Percentiles rank a stretch among this genome's conserved stretches.
These are phyloP conservation scores for Nothobranchius kuhntae DNA, from an alignment of 2,113 vertebrate species.

Conservation along the genomic window DNA sequence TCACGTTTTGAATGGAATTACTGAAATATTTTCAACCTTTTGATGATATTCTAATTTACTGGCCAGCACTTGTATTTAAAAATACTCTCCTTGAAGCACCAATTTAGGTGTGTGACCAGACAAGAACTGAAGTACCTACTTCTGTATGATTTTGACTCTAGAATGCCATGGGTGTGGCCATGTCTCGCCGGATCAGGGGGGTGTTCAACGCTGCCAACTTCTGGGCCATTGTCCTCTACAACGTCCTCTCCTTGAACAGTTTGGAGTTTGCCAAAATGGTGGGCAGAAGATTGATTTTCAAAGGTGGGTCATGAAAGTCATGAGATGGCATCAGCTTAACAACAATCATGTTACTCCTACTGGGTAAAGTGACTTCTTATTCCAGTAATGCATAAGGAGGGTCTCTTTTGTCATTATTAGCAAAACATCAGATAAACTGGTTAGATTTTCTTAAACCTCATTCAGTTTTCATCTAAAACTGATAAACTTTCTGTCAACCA, in stretches of 20 bases:
- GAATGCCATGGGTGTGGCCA: constrained; percentile 84
- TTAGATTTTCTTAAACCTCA: no score
- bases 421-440: no score
- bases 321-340: neutral
- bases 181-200: constrained; percentile 89
- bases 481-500: no score
- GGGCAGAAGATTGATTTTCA: constrained; percentile 84
- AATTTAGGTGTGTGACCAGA: neutral
- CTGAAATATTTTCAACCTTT: no score
- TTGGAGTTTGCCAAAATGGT: constrained; percentile 92
- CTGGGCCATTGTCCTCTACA: constrained; percentile 96
- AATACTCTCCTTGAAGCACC: neutral
- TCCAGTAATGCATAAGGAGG: no score
- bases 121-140: neutral
- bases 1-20: no score
- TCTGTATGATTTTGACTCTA: constrained; percentile 38
- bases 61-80: no score
- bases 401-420: no score
- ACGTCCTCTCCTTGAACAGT: constrained; percentile 92
- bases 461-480: no score
- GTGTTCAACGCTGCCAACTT: constrained; percentile 92
- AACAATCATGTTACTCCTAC: no score
- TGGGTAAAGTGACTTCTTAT: no score
- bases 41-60: no score
- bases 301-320: constrained; percentile 63